Evolutionary conservation across 2,113 vertebrate species (phyloP).

Genomic region (Tangachromis dhanisi): DNA sequence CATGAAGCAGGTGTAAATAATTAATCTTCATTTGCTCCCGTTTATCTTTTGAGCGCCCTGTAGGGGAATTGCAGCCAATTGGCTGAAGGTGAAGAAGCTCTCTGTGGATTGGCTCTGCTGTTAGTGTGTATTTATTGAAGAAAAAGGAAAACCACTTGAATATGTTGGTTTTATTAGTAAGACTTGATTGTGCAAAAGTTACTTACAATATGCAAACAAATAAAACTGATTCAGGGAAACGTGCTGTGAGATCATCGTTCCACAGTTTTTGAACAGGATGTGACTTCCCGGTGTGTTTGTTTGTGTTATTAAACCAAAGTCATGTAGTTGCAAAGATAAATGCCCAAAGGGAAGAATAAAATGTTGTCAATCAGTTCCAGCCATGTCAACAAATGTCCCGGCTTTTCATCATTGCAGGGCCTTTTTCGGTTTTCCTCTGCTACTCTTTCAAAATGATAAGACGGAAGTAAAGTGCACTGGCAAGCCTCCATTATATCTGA

Average conservation of each 20-base stretch:
- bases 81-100: background rate
- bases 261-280: background rate
- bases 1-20: background rate
- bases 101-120: background rate
- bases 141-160: background rate
- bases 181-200: background rate
- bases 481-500: background rate
- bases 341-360: fast-evolving
- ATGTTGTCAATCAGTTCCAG: background rate
- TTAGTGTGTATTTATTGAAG: fast-evolving
- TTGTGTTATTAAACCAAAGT: background rate
- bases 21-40: fast-evolving
- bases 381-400: background rate
- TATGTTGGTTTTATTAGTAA: background rate
- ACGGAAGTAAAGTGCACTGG: background rate
- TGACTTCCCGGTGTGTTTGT: background rate
- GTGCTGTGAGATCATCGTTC: fast-evolving
- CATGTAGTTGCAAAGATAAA: fast-evolving
- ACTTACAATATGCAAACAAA: background rate
- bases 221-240: fast-evolving
- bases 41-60: background rate
- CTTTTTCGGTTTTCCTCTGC: background rate
- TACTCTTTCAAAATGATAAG: background rate
- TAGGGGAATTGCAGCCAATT: background rate
- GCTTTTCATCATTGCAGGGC: fast-evolving